phyloP scores from a whole-genome alignment of 2,888 invertebrate species.

The Drosophila barbarae region DNA sequence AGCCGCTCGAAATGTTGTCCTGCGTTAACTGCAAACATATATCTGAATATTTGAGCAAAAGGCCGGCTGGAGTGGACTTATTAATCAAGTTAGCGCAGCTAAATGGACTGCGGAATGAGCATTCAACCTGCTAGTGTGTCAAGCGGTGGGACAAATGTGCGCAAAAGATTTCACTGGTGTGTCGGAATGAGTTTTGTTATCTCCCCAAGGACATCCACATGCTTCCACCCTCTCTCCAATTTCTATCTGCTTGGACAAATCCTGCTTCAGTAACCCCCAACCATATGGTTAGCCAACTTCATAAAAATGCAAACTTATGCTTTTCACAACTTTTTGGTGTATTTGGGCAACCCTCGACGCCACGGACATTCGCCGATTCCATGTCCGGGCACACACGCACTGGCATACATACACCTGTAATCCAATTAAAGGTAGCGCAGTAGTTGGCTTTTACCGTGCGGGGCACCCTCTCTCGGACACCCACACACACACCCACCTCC shows the following conservation, averaged over 20 bases:
- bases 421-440: constrained; percentile 76
- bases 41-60: constrained; percentile 68
- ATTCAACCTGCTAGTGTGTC: background rate
- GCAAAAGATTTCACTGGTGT: background rate
- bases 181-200: background rate
- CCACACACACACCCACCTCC: constrained; percentile 3
- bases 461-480: constrained; percentile 33
- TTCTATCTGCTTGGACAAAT: constrained; percentile 1
- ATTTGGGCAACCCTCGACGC: constrained; percentile 48
- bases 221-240: background rate
- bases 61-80: constrained; percentile 24
- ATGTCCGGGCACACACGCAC: constrained; percentile 28
- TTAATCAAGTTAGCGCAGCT: constrained; percentile 54
- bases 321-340: constrained; percentile 64
- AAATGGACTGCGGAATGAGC: constrained; percentile 42
- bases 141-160: background rate
- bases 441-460: constrained; percentile 75
- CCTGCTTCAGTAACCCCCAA: constrained; percentile 23
- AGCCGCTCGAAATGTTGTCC: constrained; percentile 39
- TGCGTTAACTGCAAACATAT: constrained; percentile 55
- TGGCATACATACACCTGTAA: constrained; percentile 62
- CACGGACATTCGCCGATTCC: constrained; percentile 25
- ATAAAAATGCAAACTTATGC: constrained; percentile 75
- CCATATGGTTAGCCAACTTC: constrained; percentile 67
- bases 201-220: constrained; percentile 2